These are phyloP conservation scores for Oreochromis aureus DNA, from an alignment of 2,113 vertebrate species.

Conservation along the genomic window DNA sequence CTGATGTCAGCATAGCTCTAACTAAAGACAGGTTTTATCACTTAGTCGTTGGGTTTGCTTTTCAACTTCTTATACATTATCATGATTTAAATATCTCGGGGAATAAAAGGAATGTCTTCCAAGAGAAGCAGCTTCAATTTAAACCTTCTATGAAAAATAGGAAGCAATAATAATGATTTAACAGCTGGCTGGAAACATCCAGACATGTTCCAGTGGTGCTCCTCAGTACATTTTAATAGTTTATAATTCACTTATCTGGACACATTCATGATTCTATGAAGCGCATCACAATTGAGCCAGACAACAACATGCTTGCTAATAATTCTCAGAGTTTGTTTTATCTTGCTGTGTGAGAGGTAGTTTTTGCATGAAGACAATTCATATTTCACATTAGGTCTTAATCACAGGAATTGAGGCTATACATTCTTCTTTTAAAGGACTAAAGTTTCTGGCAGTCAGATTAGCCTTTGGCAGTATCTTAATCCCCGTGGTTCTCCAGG, in stretches of 20 bases:
- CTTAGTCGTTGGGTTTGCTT: background rate
- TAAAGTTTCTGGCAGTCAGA: background rate
- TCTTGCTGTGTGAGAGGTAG: background rate
- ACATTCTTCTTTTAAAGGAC: background rate
- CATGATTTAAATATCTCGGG: background rate
- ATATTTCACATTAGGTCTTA: conserved; percentile 6
- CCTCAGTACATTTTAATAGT: conserved; percentile 13
- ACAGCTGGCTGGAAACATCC: conserved; percentile 25
- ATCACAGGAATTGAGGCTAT: background rate
- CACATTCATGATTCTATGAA: conserved; percentile 19
- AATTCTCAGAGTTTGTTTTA: conserved; percentile 33
- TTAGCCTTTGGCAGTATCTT: background rate
- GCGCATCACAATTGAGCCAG: conserved; percentile 1
- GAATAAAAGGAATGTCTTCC: background rate
- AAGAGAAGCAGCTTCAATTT: background rate
- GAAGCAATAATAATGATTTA: conserved; percentile 43
- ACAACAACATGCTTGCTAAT: background rate
- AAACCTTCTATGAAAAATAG: conserved; percentile 18
- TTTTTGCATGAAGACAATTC: background rate
- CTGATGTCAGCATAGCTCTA: background rate
- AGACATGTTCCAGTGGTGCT: background rate
- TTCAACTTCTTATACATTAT: background rate
- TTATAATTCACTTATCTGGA: conserved; percentile 48
- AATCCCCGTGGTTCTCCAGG: background rate
- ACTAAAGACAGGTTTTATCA: background rate